Conservation (phyloP, 1,140 invertebrate genomes). For the Hyposmocoma kahamanoa region DNA sequence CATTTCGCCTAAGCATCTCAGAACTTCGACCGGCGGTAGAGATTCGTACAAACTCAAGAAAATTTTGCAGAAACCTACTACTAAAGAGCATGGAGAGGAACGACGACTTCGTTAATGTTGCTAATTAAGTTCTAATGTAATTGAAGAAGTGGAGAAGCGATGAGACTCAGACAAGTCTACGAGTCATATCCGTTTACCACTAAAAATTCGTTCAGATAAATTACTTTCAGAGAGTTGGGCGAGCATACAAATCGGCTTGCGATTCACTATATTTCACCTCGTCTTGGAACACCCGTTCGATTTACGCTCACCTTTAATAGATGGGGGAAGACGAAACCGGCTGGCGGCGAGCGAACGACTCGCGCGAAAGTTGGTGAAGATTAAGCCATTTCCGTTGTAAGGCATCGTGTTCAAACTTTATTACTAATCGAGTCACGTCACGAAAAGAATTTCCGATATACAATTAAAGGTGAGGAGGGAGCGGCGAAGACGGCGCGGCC, state of each 20-base stretch:
- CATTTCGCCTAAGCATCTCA: constrained; percentile 66
- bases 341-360: constrained; percentile 26
- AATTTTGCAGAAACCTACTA: constrained; percentile 50
- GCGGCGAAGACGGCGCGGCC: constrained; percentile 35
- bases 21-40: constrained; percentile 49
- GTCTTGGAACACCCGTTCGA: constrained; percentile 40
- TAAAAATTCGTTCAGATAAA: constrained; percentile 66
- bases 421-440: constrained; percentile 52
- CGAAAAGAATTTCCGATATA: constrained; percentile 57
- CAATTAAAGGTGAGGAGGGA: constrained; percentile 56
- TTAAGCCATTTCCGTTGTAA: constrained; percentile 57
- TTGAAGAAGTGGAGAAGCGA: constrained; percentile 59
- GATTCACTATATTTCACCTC: constrained; percentile 58
- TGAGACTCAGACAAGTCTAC: constrained; percentile 28
- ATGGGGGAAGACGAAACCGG: constrained; percentile 24
- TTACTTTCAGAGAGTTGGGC: constrained; percentile 51
- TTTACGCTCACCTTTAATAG: constrained; percentile 54
- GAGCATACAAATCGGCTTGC: constrained; percentile 59
- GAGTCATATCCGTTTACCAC: constrained; percentile 28
- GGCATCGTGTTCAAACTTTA: constrained; percentile 46
- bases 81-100: constrained; percentile 54
- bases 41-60: constrained; percentile 55
- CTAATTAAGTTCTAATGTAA: constrained; percentile 72
- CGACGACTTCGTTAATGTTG: constrained; percentile 60
- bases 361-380: constrained; percentile 39